Percentiles rank a stretch among this genome's conserved stretches.
These are phyloP conservation scores for Lycocerus yunnanus DNA, from an alignment of 2,888 invertebrate species.

Conservation along the genomic window DNA sequence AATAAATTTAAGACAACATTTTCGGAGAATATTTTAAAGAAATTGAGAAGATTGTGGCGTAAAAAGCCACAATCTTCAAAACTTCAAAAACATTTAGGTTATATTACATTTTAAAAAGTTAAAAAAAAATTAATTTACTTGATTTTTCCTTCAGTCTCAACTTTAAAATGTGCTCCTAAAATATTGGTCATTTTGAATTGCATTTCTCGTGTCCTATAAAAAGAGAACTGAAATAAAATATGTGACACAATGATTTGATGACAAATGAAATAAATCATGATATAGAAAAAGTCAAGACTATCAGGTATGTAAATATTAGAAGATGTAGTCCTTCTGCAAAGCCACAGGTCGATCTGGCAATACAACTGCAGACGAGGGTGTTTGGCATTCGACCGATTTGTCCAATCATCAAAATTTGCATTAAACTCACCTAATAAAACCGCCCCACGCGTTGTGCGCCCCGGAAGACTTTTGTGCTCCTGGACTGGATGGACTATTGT, in stretches of 20 bases:
- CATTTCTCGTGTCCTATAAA: background rate
- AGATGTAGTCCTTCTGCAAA: too few species aligned
- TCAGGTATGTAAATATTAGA: too few species aligned
- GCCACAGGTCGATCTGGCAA: too few species aligned
- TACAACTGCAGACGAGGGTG: too few species aligned
- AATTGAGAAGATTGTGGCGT: background rate
- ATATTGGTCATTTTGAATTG: background rate
- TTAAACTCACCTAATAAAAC: constrained; percentile 62
- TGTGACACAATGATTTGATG: background rate
- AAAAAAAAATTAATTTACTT: background rate
- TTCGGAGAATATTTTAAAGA: background rate
- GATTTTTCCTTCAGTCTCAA: background rate
- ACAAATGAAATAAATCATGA: too few species aligned
- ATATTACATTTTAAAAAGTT: background rate
- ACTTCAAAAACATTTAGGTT: background rate
- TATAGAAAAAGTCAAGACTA: too few species aligned
- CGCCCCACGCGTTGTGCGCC: constrained; percentile 70
- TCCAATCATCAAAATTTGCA: too few species aligned
- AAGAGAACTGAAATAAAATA: background rate
- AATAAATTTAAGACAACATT: background rate
- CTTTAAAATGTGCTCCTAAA: background rate
- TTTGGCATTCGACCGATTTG: too few species aligned
- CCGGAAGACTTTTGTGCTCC: constrained; percentile 60
- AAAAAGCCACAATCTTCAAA: background rate
- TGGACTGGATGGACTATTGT: constrained; percentile 53